Evolutionary conservation across 2,797 vertebrate species (phyloP).

Genomic region (Tokudaia muenninki): DNA sequence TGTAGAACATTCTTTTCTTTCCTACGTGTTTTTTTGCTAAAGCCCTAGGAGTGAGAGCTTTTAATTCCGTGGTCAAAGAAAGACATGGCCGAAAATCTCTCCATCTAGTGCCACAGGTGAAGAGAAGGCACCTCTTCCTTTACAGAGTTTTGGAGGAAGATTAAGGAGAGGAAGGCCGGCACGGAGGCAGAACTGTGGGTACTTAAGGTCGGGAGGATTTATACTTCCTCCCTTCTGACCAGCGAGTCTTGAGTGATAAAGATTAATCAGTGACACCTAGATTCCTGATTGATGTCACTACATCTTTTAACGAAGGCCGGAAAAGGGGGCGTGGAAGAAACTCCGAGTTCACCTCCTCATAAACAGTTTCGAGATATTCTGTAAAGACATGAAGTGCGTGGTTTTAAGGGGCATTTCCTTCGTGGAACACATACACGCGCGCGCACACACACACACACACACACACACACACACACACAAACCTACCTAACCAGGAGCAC

Average conservation of each 20-base stretch:
- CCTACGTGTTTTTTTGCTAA: neutral
- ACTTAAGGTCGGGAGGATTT: neutral
- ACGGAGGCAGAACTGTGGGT: neutral
- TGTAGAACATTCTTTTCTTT: neutral
- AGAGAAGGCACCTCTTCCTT: constrained; percentile 48
- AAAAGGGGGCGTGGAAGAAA: constrained; percentile 14
- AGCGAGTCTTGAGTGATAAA: neutral
- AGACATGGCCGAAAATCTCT: constrained; percentile 35
- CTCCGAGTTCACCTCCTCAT: neutral
- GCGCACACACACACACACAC: constrained; percentile 46
- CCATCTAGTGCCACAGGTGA: constrained; percentile 56
- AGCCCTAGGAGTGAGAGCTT: neutral
- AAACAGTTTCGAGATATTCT: neutral
- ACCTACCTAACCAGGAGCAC: neutral
- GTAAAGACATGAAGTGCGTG: neutral
- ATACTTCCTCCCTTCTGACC: neutral
- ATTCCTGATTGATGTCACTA: constrained; percentile 23
- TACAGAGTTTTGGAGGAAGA: neutral
- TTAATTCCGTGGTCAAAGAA: neutral
- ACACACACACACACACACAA: constrained; percentile 12
- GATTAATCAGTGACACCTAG: neutral
- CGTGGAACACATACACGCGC: neutral
- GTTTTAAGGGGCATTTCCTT: neutral
- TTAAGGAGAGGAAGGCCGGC: neutral
- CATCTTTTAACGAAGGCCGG: neutral